These are phyloP conservation scores for Myzus persicae DNA, from an alignment of 1,140 invertebrate genomes.

Conservation along the genomic window DNA sequence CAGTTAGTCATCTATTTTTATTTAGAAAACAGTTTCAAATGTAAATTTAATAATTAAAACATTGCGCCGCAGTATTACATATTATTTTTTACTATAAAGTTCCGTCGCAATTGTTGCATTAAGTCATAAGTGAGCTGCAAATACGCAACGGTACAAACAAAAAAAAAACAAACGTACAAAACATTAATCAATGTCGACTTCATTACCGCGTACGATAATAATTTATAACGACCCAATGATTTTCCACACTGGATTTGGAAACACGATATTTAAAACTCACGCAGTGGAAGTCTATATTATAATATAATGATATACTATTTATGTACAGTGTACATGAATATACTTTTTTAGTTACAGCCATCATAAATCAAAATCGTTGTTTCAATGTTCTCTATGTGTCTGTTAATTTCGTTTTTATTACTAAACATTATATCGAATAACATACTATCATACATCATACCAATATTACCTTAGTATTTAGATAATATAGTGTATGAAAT, in stretches of 20 bases:
- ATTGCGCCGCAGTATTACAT: neutral
- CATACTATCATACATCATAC: neutral
- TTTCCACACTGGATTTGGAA: neutral
- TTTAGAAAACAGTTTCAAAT: neutral
- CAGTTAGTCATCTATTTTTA: neutral
- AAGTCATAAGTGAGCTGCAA: neutral
- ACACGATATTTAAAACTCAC: conserved; percentile 15
- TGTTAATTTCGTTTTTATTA: neutral
- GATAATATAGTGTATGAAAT: neutral
- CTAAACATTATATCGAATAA: neutral
- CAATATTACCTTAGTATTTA: neutral
- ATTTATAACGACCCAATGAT: neutral
- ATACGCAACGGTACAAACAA: neutral
- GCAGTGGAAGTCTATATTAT: neutral
- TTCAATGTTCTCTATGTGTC: neutral
- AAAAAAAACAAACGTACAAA: neutral
- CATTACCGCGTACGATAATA: conserved; percentile 23
- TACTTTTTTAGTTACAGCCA: neutral
- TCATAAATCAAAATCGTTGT: conserved; percentile 16
- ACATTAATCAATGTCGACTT: conserved; percentile 23
- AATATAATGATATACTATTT: neutral
- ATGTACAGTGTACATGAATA: neutral
- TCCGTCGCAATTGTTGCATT: neutral
- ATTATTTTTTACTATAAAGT: neutral
- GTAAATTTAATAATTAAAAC: neutral